These are phyloP conservation scores for Montipora capricornis DNA, from an alignment of 64 coral and sea anemone species.

Conservation along the genomic window DNA sequence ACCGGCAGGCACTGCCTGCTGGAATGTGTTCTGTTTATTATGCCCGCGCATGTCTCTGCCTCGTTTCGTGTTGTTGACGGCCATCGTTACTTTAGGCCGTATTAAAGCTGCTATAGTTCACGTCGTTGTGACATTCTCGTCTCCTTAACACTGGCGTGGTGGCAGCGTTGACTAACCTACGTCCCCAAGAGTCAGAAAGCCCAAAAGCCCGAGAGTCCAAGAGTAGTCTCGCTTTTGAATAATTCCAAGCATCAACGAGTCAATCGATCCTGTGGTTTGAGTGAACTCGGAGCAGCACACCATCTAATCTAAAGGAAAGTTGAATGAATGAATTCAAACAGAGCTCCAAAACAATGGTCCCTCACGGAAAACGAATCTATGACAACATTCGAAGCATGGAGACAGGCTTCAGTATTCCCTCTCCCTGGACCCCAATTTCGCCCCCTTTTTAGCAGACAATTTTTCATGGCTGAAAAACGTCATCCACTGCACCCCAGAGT, in stretches of 20 bases:
- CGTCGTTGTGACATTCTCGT: neutral
- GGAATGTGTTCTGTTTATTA: too few species aligned
- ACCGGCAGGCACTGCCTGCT: too few species aligned
- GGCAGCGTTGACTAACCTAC: neutral
- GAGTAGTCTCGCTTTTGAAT: neutral
- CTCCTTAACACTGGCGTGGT: neutral
- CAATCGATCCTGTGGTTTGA: neutral
- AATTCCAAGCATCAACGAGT: neutral
- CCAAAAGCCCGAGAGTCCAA: neutral
- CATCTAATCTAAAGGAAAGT: neutral
- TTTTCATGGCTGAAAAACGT: conserved; percentile 22
- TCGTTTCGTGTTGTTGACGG: too few species aligned
- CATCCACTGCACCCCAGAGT: neutral
- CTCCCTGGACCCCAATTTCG: conserved; percentile 10
- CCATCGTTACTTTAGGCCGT: too few species aligned
- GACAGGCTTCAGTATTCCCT: neutral
- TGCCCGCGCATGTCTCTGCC: too few species aligned
- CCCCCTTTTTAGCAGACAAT: conserved; percentile 5
- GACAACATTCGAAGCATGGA: conserved; percentile 28
- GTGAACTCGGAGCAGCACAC: neutral
- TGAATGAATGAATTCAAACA: neutral
- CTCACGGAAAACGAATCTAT: neutral
- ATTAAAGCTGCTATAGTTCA: too few species aligned
- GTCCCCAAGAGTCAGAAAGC: neutral
- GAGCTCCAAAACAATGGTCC: neutral